Evolutionary conservation across 2,113 vertebrate genomes (phyloP), one percentile per base, ranked within the genome.

Genomic region (Callorhinus ursinus): DNA sequence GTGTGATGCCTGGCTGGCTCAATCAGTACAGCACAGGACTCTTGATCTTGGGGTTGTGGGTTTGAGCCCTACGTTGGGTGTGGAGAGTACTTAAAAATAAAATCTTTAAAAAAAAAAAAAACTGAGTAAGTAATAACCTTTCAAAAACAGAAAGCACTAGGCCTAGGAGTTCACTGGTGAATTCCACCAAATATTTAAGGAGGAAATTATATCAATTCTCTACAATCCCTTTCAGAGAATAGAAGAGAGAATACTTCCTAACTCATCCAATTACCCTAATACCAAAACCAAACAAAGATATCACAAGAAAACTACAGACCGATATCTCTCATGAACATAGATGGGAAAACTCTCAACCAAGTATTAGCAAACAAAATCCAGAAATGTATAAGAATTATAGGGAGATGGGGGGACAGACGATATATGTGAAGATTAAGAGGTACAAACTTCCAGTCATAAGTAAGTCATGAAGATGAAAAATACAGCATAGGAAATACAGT

Each of bases 131-230:
- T 65, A 33, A 65, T 14, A 42, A 74, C 22, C n/a, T 55, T 72
- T 74, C 77, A 36, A 89, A 89, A 95, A 81, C n/a, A 81, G 24
- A 55, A 81, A 69, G 77, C 2, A 79, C 31, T 33, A 63, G 7
- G 7, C 12, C 12, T 51, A 80, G 14, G 21, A 87, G 36, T 65
- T 95, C 28, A 39, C 65, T 74, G 26, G 46, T 63, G 15, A 90
- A 83, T 76, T 88, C 79, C 46, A 95, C 46, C 79, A 76, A 76
- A 95, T 36, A 84, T 76, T 65, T 84, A 83, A 76, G 36, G 22
- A 83, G 39, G n/a, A 95, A 74, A 90, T 46, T 55, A 76, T 12
- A 90, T 49, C 36, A 67, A 46, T 84, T 84, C 46, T 31, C 36
- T 90, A 84, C 22, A 76, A 36, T 46, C n/a, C 46, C 57, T 76